phyloP scores from a whole-genome alignment of 2,888 invertebrate genomes.

The Epirrhoe tristata region DNA sequence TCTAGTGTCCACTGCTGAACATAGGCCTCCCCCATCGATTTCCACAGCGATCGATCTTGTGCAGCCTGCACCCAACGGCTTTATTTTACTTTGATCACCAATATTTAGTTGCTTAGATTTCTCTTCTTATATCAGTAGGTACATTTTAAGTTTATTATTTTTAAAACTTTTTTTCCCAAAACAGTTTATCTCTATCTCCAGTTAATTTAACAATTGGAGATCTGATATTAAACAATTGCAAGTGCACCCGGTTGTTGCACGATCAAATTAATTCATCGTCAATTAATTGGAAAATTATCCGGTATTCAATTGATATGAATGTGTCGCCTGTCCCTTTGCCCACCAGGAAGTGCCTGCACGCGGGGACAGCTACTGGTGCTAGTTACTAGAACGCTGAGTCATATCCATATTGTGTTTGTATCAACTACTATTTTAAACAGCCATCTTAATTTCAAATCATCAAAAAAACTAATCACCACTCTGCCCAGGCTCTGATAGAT shows the following conservation, averaged over 20 bases:
- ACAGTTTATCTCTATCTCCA: constrained; percentile 16
- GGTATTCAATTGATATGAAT: constrained; percentile 51
- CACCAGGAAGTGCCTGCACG: constrained; percentile 9
- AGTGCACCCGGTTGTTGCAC: constrained; percentile 26
- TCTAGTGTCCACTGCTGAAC: no score
- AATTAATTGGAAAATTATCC: constrained; percentile 52
- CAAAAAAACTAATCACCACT: no score
- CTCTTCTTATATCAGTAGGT: no score
- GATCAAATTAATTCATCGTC: constrained; percentile 23
- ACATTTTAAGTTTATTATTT: neutral
- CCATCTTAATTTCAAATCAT: no score
- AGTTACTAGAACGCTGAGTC: constrained; percentile 4
- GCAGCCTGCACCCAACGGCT: no score
- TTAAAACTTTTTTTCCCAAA: neutral
- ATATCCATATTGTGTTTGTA: no score
- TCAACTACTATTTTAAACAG: no score
- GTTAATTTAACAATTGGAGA: constrained; percentile 26
- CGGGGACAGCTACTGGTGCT: constrained; percentile 16
- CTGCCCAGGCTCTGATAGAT: no score
- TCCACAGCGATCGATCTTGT: no score
- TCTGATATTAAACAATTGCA: constrained; percentile 42
- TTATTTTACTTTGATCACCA: no score
- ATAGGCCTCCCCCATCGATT: no score
- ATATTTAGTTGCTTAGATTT: no score
- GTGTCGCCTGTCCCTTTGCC: constrained; percentile 34